Evolutionary conservation across 2,888 invertebrate genomes (phyloP).

Genomic region (Scaptodrosophila latifasciaeformis): DNA sequence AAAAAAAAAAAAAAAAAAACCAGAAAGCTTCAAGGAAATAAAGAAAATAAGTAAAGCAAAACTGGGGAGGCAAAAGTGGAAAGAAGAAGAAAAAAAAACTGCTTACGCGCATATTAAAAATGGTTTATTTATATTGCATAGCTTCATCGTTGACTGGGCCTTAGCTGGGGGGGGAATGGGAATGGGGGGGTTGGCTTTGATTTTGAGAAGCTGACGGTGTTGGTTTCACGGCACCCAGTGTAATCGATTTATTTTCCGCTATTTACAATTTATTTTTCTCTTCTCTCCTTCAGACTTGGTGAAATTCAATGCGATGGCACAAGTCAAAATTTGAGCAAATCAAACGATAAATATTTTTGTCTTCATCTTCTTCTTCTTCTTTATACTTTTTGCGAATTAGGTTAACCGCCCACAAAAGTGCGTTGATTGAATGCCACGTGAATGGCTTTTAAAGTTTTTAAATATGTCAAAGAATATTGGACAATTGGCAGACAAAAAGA

Average conservation of each 20-base stretch:
- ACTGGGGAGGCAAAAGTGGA: not conserved
- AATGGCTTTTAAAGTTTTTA: too few species aligned
- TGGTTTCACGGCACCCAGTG: too few species aligned
- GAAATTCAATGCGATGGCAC: constrained; percentile 32
- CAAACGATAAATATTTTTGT: too few species aligned
- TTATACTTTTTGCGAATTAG: too few species aligned
- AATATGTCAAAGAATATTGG: too few species aligned
- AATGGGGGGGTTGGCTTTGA: not conserved
- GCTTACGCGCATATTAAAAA: constrained; percentile 59
- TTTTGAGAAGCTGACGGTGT: not conserved
- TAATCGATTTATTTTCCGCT: constrained; percentile 63
- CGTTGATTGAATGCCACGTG: too few species aligned
- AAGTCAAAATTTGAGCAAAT: constrained; percentile 35
- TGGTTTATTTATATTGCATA: constrained; percentile 54
- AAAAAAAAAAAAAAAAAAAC: constrained; percentile 7
- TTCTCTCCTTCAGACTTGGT: constrained; percentile 12
- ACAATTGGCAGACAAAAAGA: too few species aligned
- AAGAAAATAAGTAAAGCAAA: constrained; percentile 27
- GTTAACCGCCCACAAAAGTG: too few species aligned
- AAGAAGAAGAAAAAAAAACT: constrained; percentile 12
- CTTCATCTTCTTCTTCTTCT: too few species aligned
- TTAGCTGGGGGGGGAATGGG: not conserved
- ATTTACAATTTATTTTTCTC: constrained; percentile 52
- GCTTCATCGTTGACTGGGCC: not conserved
- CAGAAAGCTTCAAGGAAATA: constrained; percentile 32